Conservation (phyloP, 2,888 invertebrate species). For the Tinea semifulvella region DNA sequence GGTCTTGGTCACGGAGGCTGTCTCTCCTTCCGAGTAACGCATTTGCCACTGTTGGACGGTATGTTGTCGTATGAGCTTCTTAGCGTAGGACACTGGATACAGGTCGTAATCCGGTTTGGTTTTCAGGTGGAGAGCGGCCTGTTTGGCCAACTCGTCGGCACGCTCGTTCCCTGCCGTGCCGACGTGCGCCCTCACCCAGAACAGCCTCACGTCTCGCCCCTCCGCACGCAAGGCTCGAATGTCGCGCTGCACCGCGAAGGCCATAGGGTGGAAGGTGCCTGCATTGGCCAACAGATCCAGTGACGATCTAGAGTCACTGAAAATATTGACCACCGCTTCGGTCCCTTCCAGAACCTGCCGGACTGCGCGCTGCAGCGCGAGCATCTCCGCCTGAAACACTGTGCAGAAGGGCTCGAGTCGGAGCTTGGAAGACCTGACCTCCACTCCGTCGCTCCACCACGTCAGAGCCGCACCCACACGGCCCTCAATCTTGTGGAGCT, state of each 20-base stretch:
- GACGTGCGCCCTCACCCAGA: conserved; percentile 16
- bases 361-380: conserved; percentile 7
- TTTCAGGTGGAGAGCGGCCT: conserved; percentile 13
- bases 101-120: conserved; percentile 12
- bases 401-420: conserved; percentile 8
- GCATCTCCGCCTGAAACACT: conserved; percentile 15
- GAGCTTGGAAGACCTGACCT: neutral
- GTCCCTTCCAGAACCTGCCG: neutral
- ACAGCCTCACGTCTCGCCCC: neutral
- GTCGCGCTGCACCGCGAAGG: neutral
- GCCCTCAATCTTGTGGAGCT: conserved; percentile 14
- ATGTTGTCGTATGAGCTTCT: conserved; percentile 1
- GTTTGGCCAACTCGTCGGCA: conserved; percentile 17
- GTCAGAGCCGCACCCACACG: conserved; percentile 12
- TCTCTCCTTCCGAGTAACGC: neutral
- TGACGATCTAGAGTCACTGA: conserved; percentile 15
- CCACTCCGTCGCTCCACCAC: neutral
- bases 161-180: conserved; percentile 17
- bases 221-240: neutral
- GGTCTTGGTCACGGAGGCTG: conserved; percentile 10
- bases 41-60: conserved; percentile 13
- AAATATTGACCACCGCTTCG: neutral
- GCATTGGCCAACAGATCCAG: conserved; percentile 7
- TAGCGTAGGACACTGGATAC: conserved; percentile 12
- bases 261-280: conserved; percentile 4